Percentiles rank a stretch among this genome's conserved stretches.
These are phyloP conservation scores for Rhincodon typus DNA, from an alignment of 2,797 vertebrate species.

Conservation along the genomic window DNA sequence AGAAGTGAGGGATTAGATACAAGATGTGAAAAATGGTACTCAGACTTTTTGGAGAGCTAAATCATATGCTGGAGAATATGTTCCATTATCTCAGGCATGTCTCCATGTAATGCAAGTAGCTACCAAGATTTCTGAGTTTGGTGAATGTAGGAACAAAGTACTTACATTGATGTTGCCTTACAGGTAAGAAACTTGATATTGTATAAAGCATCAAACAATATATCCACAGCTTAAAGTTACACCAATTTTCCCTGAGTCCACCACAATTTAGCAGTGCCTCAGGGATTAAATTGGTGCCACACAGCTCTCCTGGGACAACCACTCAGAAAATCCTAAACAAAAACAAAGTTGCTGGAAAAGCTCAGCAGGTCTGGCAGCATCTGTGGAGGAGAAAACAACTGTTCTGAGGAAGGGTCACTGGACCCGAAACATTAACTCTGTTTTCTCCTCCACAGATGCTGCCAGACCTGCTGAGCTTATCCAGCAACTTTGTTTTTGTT, in stretches of 20 bases:
- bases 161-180: not conserved
- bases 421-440: too few species aligned
- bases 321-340: too few species aligned
- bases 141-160: not conserved
- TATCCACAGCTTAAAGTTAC: not conserved
- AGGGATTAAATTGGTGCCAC: too few species aligned
- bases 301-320: too few species aligned
- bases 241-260: not conserved
- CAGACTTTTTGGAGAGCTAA: not conserved
- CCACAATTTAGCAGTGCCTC: too few species aligned
- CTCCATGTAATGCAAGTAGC: not conserved
- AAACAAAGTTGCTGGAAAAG: too few species aligned
- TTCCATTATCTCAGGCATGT: not conserved
- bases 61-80: not conserved
- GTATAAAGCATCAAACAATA: not conserved
- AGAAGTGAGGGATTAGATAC: not conserved
- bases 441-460: too few species aligned
- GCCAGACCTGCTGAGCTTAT: too few species aligned
- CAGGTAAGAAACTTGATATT: not conserved
- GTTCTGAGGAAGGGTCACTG: too few species aligned
- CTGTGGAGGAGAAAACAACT: too few species aligned
- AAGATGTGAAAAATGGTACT: not conserved
- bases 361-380: too few species aligned
- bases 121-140: not conserved
- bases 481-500: too few species aligned